Evolutionary conservation across 2,888 invertebrate species (phyloP).

Genomic region (Cephus sareptanus): DNA sequence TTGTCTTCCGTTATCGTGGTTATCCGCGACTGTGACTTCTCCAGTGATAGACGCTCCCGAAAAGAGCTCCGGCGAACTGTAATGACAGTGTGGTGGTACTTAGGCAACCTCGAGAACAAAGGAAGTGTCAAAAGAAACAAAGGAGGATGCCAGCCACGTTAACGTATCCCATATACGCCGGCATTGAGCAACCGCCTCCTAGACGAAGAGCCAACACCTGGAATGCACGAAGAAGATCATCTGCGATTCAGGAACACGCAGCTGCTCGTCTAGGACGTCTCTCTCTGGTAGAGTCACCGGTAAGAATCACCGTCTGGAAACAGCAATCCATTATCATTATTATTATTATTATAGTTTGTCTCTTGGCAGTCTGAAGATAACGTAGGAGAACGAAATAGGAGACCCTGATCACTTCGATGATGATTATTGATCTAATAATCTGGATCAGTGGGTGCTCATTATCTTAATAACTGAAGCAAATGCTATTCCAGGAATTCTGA

Average conservation of each 20-base stretch:
- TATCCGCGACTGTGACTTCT: not conserved
- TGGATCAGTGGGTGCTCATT: not conserved
- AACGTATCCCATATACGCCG: constrained; percentile 60
- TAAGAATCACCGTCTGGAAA: constrained; percentile 27
- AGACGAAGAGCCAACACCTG: constrained; percentile 57
- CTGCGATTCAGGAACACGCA: constrained; percentile 37
- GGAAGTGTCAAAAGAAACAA: not conserved
- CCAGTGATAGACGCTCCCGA: not conserved
- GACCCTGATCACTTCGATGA: not conserved
- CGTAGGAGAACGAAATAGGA: not conserved
- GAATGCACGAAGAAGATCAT: constrained; percentile 45
- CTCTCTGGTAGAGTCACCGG: constrained; percentile 50
- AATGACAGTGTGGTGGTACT: not conserved
- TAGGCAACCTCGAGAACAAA: not conserved
- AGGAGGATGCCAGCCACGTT: constrained; percentile 58
- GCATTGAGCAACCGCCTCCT: constrained; percentile 51
- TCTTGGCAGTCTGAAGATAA: not conserved
- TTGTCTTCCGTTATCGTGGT: not conserved
- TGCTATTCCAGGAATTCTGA: not conserved
- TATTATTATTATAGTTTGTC: not conserved
- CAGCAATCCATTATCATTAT: not conserved
- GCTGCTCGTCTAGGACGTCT: constrained; percentile 43
- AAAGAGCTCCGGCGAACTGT: not conserved
- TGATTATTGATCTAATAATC: not conserved
- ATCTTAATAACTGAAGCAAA: not conserved